Percentiles rank a stretch among this genome's conserved stretches.
Conservation (phyloP, 2,888 invertebrate genomes). For the Girardia tigrina region DNA sequence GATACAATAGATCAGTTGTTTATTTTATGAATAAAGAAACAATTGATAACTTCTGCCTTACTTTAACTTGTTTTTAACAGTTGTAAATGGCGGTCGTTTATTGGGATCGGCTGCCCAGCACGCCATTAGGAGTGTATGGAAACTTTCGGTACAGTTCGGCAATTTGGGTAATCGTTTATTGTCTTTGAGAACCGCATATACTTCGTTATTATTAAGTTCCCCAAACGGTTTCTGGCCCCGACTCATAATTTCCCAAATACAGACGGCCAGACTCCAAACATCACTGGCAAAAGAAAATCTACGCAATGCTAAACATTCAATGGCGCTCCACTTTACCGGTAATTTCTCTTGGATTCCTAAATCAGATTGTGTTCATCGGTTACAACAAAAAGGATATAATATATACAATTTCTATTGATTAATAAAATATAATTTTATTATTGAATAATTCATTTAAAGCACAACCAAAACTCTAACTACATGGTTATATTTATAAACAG, state of each 20-base stretch:
- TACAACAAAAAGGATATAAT: no score
- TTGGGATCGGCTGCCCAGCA: neutral
- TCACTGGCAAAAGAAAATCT: neutral
- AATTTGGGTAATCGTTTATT: neutral
- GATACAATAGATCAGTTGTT: no score
- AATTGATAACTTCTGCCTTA: no score
- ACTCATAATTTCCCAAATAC: neutral
- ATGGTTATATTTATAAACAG: no score
- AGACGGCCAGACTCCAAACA: neutral
- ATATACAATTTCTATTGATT: no score
- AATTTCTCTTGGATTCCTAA: neutral
- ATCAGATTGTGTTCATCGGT: neutral
- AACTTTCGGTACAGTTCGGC: neutral
- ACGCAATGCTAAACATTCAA: neutral
- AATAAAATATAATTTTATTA: no score
- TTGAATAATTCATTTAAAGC: no score
- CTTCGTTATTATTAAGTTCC: neutral
- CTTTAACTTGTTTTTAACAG: neutral
- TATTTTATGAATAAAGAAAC: no score
- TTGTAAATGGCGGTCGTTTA: neutral
- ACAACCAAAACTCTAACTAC: no score
- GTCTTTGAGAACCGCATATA: neutral
- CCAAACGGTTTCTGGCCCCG: neutral
- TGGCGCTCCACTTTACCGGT: neutral
- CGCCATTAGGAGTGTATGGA: neutral